Evolutionary conservation across 1,140 invertebrate genomes (phyloP).

Genomic region (Rhizoglyphus robini): DNA sequence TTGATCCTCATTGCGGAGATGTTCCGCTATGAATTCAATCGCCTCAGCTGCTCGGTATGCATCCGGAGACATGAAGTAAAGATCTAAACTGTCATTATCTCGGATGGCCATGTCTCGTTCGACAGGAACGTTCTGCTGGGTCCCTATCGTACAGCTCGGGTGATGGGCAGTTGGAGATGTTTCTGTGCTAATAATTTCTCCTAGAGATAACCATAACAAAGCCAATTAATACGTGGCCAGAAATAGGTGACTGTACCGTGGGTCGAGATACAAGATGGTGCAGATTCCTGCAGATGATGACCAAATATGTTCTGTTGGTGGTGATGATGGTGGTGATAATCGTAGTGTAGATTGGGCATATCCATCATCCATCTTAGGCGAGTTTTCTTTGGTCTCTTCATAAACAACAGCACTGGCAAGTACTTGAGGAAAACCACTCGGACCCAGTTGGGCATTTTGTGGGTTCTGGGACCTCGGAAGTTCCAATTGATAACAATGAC

Average conservation of each 20-base stretch:
- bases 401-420: constrained; percentile 62
- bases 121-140: no score
- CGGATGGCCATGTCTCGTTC: constrained; percentile 45
- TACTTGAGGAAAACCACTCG: constrained; percentile 84
- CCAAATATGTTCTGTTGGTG: constrained; percentile 12
- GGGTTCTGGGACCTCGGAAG: constrained; percentile 77
- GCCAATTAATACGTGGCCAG: no score
- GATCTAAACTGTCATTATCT: constrained; percentile 79
- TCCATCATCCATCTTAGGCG: constrained; percentile 91
- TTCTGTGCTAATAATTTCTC: background rate
- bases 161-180: constrained; percentile 45
- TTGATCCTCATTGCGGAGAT: constrained; percentile 87
- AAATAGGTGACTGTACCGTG: no score
- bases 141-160: constrained; percentile 89
- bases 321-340: constrained; percentile 43
- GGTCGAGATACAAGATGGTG: no score
- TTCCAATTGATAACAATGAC: constrained; percentile 99
- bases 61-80: constrained; percentile 72
- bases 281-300: background rate
- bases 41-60: constrained; percentile 82
- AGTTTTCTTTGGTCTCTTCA: constrained; percentile 82
- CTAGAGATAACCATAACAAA: background rate
- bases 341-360: constrained; percentile 45
- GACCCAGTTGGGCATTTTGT: constrained; percentile 87
- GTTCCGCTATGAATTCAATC: constrained; percentile 93